These are phyloP conservation scores for Poeciliopsis turrubarensis DNA, from an alignment of 2,113 vertebrate species.

Conservation along the genomic window DNA sequence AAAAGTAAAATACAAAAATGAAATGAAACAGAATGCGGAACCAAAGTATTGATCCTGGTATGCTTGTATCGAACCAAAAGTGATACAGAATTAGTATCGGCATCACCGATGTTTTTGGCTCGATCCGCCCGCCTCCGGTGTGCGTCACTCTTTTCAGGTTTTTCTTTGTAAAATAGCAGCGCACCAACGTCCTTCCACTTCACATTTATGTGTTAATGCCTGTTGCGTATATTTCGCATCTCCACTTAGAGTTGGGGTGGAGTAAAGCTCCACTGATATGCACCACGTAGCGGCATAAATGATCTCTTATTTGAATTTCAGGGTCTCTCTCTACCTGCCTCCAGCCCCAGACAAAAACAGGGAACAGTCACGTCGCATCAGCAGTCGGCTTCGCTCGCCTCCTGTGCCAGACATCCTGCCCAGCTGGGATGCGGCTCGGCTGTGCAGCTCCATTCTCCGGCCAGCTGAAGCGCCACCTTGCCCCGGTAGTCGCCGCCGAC, in stretches of 20 bases:
- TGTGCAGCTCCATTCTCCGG: not conserved
- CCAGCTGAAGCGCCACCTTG: conserved; percentile 4
- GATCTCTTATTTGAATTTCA: not conserved
- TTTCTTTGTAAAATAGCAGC: not conserved
- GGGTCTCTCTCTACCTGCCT: not conserved
- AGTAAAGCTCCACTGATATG: not conserved
- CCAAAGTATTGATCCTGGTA: too few species aligned
- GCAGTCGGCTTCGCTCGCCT: conserved; percentile 1
- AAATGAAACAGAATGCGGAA: too few species aligned
- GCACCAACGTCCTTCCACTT: too few species aligned
- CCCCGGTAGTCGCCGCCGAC: not conserved
- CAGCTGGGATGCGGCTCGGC: conserved; percentile 21
- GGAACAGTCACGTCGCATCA: not conserved
- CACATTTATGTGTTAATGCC: not conserved
- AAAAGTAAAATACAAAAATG: too few species aligned
- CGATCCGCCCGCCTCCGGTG: too few species aligned
- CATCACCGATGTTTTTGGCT: too few species aligned
- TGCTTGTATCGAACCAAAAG: too few species aligned
- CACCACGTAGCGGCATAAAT: not conserved
- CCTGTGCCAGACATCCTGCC: conserved; percentile 53
- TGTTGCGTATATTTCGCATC: not conserved
- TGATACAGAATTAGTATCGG: too few species aligned
- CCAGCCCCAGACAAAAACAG: too few species aligned
- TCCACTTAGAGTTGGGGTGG: not conserved
- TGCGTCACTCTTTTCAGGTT: not conserved